Conservation (phyloP, 2,888 invertebrate genomes). For the Meganola albula region DNA sequence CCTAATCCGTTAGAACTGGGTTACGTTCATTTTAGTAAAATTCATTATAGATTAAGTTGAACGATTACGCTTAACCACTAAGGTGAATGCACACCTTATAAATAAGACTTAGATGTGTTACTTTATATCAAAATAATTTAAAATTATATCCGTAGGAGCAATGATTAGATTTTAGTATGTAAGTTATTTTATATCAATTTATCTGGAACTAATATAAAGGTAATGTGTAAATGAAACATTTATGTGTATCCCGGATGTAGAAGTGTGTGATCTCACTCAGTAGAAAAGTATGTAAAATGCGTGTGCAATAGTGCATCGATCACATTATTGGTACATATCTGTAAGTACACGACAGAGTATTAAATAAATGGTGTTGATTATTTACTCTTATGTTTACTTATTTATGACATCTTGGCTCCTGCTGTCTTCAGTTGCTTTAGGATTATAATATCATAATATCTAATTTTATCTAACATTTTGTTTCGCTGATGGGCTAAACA, state of each 20-base stretch:
- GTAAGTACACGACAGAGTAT: slow-evolving; percentile 55
- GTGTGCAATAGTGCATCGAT: slow-evolving; percentile 63
- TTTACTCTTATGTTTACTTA: slow-evolving; percentile 33
- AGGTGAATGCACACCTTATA: slow-evolving; percentile 58
- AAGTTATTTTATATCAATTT: slow-evolving; percentile 73
- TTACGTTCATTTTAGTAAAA: slow-evolving; percentile 41
- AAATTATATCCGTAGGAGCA: slow-evolving; percentile 41
- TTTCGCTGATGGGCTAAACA: too few relatives aligned
- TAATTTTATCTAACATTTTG: too few relatives aligned
- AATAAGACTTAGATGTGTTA: slow-evolving; percentile 69
- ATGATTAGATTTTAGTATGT: slow-evolving; percentile 45
- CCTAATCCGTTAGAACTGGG: slow-evolving; percentile 36
- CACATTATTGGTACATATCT: too few relatives aligned
- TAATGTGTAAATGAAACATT: slow-evolving; percentile 44
- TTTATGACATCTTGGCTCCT: slow-evolving; percentile 7
- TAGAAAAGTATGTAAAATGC: slow-evolving; percentile 32
- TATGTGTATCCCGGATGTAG: slow-evolving; percentile 48
- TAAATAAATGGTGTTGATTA: slow-evolving; percentile 70
- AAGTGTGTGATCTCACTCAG: slow-evolving; percentile 63
- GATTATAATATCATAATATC: too few relatives aligned
- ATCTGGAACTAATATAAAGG: slow-evolving; percentile 60
- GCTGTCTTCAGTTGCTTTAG: too few relatives aligned
- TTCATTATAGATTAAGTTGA: slow-evolving; percentile 60
- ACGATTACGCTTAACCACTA: slow-evolving; percentile 70
- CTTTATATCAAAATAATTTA: slow-evolving; percentile 60